A percentile compares a stretch with the other conserved stretches of the same genome.
Conservation (phyloP, 2,888 invertebrate species). For the Adela reaumurella region DNA sequence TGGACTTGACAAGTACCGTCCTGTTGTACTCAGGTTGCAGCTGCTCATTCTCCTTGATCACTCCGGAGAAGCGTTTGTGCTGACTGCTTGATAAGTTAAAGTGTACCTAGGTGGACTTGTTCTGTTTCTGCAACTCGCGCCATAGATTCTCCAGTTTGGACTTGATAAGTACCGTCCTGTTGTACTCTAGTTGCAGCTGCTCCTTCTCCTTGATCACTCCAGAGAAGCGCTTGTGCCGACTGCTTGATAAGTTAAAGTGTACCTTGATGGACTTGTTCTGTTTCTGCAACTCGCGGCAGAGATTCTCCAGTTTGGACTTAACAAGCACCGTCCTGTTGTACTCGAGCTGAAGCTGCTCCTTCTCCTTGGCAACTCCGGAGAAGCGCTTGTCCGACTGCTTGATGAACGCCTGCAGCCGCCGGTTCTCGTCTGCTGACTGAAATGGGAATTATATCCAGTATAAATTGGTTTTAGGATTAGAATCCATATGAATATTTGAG, state of each 20-base stretch:
- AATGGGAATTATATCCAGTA: conserved; percentile 16
- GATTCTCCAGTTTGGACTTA: too few species aligned
- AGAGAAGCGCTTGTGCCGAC: too few species aligned
- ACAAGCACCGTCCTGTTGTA: too few species aligned
- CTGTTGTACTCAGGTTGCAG: conserved; percentile 80
- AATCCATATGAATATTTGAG: too few species aligned
- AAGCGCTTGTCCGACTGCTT: conserved; percentile 61
- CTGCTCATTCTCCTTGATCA: conserved; percentile 76
- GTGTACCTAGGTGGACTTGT: conserved; percentile 87
- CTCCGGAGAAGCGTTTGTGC: conserved; percentile 54
- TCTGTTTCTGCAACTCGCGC: conserved; percentile 88
- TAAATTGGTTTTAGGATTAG: too few species aligned
- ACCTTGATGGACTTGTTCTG: too few species aligned
- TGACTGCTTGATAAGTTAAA: too few species aligned
- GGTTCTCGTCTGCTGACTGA: conserved; percentile 71
- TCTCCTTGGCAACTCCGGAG: too few species aligned
- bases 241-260: too few species aligned
- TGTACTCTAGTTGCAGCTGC: conserved; percentile 75
- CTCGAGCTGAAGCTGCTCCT: too few species aligned
- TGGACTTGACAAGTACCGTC: conserved; percentile 74
- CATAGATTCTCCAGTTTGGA: conserved; percentile 87
- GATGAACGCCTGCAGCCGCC: conserved; percentile 53
- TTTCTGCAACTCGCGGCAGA: too few species aligned
- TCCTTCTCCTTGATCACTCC: conserved; percentile 73
- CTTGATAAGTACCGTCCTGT: conserved; percentile 76